Percentiles rank a stretch among this genome's conserved stretches.
Evolutionary conservation across 2,113 vertebrate genomes (phyloP).

Genomic region (Uria lomvia): DNA sequence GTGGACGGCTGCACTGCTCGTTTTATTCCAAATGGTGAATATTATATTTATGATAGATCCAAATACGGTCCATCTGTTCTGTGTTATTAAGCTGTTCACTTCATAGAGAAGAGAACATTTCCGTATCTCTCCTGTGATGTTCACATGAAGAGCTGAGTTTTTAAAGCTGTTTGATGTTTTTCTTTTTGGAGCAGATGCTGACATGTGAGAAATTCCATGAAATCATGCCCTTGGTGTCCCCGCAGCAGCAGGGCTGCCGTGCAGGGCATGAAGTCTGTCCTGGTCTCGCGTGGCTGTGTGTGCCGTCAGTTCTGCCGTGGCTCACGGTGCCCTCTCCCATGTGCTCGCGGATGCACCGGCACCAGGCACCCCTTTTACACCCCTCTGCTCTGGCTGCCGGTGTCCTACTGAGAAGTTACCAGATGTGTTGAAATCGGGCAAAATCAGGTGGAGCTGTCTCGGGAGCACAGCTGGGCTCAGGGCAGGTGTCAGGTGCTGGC

Average conservation of each 20-base stretch:
- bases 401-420: accelerated
- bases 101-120: slow-evolving; percentile 3
- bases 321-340: accelerated
- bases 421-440: accelerated
- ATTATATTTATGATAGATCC: neutral
- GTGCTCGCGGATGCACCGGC: accelerated
- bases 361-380: accelerated
- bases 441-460: accelerated
- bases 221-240: accelerated
- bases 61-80: slow-evolving; percentile 16
- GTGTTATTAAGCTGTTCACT: slow-evolving; percentile 48
- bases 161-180: neutral
- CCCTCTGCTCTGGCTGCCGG: accelerated
- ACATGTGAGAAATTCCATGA: accelerated
- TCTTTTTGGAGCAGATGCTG: accelerated
- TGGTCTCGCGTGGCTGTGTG: accelerated
- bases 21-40: neutral
- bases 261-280: accelerated
- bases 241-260: accelerated
- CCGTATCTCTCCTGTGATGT: neutral
- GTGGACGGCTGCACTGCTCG: neutral
- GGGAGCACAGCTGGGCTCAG: neutral
- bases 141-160: neutral
- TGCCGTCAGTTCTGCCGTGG: accelerated
- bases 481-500: accelerated